Percentiles rank a stretch among this genome's conserved stretches.
These are phyloP conservation scores for Atopsyche davidsoni DNA, from an alignment of 1,140 invertebrate species.

Conservation along the genomic window DNA sequence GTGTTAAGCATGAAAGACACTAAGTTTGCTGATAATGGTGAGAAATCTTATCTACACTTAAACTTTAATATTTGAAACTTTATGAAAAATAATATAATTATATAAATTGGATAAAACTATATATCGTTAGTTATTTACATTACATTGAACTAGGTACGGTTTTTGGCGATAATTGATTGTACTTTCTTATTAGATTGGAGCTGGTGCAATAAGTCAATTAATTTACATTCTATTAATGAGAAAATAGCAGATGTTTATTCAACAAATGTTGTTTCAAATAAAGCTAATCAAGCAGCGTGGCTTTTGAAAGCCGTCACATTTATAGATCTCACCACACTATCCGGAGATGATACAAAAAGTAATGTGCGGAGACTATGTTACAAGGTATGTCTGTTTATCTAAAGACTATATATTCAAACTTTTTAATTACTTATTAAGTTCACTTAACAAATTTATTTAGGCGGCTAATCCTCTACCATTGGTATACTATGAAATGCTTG, in stretches of 20 bases:
- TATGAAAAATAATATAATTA: no score
- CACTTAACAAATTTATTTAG: no score
- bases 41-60: no score
- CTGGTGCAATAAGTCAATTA: no score
- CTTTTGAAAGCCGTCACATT: slow-evolving; percentile 73
- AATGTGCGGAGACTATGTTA: slow-evolving; percentile 76
- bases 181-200: no score
- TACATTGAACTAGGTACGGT: no score
- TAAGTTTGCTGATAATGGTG: no score
- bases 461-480: slow-evolving; percentile 50
- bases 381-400: slow-evolving; percentile 54
- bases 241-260: slow-evolving; percentile 43
- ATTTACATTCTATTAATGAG: slow-evolving; percentile 52
- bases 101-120: no score
- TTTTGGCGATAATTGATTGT: no score
- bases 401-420: not conserved
- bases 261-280: slow-evolving; percentile 36
- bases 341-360: slow-evolving; percentile 78
- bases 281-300: slow-evolving; percentile 63
- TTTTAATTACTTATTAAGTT: slow-evolving; percentile 18
- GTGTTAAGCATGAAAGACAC: no score
- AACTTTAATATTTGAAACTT: no score
- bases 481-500: slow-evolving; percentile 32
- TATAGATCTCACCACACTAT: slow-evolving; percentile 90
- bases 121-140: no score